A percentile compares a stretch with the other conserved stretches of the same genome.
Conservation (phyloP, 2,113 vertebrate genomes). For the Dendrocopos noguchii region DNA sequence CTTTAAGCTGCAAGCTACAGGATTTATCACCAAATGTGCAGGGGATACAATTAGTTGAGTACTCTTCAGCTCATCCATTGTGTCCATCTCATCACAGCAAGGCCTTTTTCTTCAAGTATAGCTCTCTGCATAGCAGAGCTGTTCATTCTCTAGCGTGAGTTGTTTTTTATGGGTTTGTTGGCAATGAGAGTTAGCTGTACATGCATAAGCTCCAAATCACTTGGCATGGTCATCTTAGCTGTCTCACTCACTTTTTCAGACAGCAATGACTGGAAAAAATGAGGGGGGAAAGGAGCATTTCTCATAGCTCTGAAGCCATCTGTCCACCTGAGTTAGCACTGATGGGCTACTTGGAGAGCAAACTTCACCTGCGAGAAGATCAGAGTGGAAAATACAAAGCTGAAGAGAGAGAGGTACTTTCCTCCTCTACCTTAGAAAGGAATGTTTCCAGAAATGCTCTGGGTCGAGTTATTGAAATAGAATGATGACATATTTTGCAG, state of each 20-base stretch:
- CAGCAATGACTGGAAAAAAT: background rate
- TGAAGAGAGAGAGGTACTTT: background rate
- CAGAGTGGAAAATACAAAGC: background rate
- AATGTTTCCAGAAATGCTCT: background rate
- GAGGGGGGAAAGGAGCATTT: background rate
- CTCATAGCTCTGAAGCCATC: background rate
- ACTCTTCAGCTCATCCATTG: background rate
- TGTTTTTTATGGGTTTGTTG: background rate
- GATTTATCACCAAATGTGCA: background rate
- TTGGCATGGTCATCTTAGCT: background rate
- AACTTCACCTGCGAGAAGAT: background rate
- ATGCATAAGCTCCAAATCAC: background rate
- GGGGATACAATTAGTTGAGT: background rate
- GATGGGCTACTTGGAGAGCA: background rate
- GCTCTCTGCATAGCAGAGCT: background rate
- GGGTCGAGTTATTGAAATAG: background rate
- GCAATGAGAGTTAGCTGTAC: background rate
- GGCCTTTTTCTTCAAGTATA: background rate
- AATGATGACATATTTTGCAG: background rate
- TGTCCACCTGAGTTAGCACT: background rate
- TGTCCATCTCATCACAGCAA: background rate
- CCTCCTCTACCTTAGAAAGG: background rate
- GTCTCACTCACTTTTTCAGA: background rate
- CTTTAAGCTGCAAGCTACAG: background rate
- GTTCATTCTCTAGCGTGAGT: background rate